Base-by-base conservation (phyloP, 2,113 vertebrate genomes). In the Naja naja region DNA sequence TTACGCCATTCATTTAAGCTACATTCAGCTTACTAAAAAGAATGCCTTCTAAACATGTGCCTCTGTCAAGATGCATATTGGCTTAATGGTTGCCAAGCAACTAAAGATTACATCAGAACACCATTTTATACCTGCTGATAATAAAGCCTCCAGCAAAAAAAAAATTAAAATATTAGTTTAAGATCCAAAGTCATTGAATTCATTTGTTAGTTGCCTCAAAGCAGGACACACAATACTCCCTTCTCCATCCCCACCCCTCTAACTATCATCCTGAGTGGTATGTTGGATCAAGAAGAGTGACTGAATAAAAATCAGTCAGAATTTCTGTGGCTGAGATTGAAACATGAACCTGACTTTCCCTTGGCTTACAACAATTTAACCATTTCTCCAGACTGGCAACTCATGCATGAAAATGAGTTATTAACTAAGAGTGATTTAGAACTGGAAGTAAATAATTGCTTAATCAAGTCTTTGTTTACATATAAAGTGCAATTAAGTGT, bases 21-120 rank as follows among this genome's bases (percentile, higher is more conserved):
- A 3, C n/a, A 90, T 89, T 91, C 43, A 69, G 92, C 45, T 55
- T 87, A 39, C 47, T 53, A 91, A 94, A 94, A 93, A 97, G 89
- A 85, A 92, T 94, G 10, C 0, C 86, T 34, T 93, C 95, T 91
- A 94, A 95, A 96, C 95, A 96, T 94, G 96, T 1, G 3, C 5
- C 90, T 89, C 81, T 94, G 91, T n/a, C 88, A 92, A 96, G 92
- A 94, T 94, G 60, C 89, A 90, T 94, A 81, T 25, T 87, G 93
- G 27, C 94, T 96, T 96, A 95, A 90, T 93, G 92, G 97, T 96
- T 96, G 95, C 96, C 95, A 95, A 93, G 96, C 96, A 97, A 96
- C 95, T 88, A 58, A 89, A 92, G 88, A 85, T 27, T 86, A 86
- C 54, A 45, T 60, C 43, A 34, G 69, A 94, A 91, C 49, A 92